phyloP scores from a whole-genome alignment of 2,888 invertebrate species.

The Micropterix aruncella region DNA sequence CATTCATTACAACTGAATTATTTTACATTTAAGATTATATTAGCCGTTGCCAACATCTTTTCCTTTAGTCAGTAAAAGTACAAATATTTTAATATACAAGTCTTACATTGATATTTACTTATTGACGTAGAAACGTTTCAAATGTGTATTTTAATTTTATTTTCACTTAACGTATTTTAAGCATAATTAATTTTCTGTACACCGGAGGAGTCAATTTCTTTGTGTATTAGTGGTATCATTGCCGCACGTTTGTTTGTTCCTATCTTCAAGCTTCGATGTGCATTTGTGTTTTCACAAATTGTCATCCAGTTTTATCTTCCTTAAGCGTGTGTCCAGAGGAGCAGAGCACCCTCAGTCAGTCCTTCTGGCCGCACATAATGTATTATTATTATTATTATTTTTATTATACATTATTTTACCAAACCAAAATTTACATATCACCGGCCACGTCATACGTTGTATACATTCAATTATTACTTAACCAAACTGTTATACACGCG shows the following conservation, averaged over 20 bases:
- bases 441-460: not conserved
- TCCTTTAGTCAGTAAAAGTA: conserved; percentile 74
- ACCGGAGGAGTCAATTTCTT: not conserved
- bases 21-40: conserved; percentile 37
- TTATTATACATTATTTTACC: not conserved
- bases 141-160: conserved; percentile 30
- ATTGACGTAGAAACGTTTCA: conserved; percentile 38
- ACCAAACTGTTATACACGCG: not conserved
- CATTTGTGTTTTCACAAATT: not conserved
- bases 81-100: conserved; percentile 59
- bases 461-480: not conserved
- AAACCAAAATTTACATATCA: not conserved
- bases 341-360: too few species aligned
- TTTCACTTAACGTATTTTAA: conserved; percentile 15
- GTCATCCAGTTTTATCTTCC: not conserved
- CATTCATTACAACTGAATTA: conserved; percentile 37
- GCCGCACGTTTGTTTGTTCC: not conserved
- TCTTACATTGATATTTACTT: conserved; percentile 38
- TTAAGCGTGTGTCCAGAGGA: too few species aligned
- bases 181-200: not conserved
- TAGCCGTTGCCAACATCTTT: conserved; percentile 44
- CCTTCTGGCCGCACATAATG: too few species aligned
- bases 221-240: too few species aligned
- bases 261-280: not conserved
- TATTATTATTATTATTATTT: too few species aligned